Conservation (phyloP, 2,113 vertebrate species). For the Leiothrix lutea region DNA sequence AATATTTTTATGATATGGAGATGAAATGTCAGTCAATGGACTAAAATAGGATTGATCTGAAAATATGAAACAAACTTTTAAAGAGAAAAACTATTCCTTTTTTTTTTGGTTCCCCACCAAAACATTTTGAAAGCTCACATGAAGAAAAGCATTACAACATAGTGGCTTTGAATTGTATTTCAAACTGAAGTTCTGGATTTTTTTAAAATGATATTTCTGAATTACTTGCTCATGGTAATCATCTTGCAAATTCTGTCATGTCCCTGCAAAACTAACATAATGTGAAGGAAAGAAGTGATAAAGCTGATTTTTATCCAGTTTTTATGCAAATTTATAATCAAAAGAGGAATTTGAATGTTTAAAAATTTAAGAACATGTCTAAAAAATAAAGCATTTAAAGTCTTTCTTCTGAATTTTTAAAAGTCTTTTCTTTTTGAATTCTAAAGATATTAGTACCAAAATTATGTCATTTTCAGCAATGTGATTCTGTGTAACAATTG, state of each 20-base stretch:
- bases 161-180: not conserved
- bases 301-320: not conserved
- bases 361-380: slow-evolving; percentile 60
- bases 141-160: not conserved
- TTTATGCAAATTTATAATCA: slow-evolving; percentile 13
- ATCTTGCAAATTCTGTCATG: slow-evolving; percentile 6
- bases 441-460: not conserved
- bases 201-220: slow-evolving; percentile 21
- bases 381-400: slow-evolving; percentile 47
- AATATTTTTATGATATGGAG: not conserved
- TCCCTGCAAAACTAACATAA: not conserved
- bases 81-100: not conserved
- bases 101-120: not conserved
- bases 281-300: not conserved
- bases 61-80: not conserved
- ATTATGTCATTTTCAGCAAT: not conserved
- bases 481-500: not conserved
- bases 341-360: slow-evolving; percentile 34
- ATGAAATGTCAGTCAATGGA: not conserved
- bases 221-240: not conserved
- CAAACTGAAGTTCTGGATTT: not conserved
- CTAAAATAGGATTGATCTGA: not conserved
- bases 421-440: not conserved
- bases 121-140: not conserved
- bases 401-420: not conserved